Evolutionary conservation across 2,888 invertebrate species (phyloP).

Genomic region (Stenodema calcarata): DNA sequence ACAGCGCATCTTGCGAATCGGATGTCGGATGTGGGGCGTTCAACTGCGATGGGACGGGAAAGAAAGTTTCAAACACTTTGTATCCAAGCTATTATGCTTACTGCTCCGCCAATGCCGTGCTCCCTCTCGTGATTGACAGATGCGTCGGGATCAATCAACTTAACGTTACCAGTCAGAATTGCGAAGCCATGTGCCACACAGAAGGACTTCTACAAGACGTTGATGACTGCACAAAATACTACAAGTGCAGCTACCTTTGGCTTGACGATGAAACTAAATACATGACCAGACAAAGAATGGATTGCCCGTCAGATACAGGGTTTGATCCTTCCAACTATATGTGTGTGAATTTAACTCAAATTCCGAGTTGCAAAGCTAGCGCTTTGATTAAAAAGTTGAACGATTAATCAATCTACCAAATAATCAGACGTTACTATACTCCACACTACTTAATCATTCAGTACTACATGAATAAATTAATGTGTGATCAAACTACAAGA

Average conservation of each 20-base stretch:
- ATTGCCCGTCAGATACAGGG: constrained; percentile 5
- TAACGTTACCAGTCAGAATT: constrained; percentile 45
- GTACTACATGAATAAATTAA: too few relatives aligned
- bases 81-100: constrained; percentile 34
- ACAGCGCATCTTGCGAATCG: not conserved
- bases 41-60: not conserved
- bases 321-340: constrained; percentile 16
- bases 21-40: not conserved
- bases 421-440: too few relatives aligned
- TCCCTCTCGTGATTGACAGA: constrained; percentile 24
- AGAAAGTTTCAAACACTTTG: not conserved
- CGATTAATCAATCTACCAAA: not conserved
- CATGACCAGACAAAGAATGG: not conserved
- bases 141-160: constrained; percentile 45
- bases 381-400: not conserved
- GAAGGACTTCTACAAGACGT: constrained; percentile 30
- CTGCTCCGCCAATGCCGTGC: not conserved
- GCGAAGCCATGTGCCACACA: constrained; percentile 47
- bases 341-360: not conserved
- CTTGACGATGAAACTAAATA: not conserved
- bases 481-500: too few relatives aligned
- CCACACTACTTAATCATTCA: too few relatives aligned
- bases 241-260: constrained; percentile 36
- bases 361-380: not conserved
- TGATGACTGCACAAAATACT: constrained; percentile 48